Conservation (phyloP, 1,140 invertebrate genomes). For the Brachionus sp. region DNA sequence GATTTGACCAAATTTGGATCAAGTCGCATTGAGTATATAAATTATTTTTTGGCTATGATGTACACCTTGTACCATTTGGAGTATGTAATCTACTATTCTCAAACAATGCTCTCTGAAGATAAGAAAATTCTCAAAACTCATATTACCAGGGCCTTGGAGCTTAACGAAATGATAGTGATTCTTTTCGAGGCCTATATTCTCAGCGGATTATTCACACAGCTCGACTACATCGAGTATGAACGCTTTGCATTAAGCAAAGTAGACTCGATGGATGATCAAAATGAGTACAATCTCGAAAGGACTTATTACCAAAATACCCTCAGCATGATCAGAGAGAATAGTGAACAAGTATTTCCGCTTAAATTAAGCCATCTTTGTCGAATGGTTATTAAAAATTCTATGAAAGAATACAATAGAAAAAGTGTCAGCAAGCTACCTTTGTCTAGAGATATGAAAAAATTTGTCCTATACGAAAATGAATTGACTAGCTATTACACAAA, state of each 20-base stretch:
- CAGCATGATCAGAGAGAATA: background rate
- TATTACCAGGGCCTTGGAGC: background rate
- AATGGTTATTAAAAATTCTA: slow-evolving; percentile 14
- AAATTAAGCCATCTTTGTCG: background rate
- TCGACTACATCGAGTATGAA: background rate
- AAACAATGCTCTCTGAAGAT: background rate
- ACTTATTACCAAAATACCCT: background rate
- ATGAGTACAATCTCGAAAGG: slow-evolving; percentile 2
- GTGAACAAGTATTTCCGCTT: background rate
- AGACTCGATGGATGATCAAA: background rate
- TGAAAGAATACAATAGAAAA: background rate
- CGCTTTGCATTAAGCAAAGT: background rate
- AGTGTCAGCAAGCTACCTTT: background rate
- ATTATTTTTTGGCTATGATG: slow-evolving; percentile 7
- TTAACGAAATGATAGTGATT: background rate
- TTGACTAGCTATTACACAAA: background rate
- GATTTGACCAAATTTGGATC: background rate
- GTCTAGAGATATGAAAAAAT: slow-evolving; percentile 12
- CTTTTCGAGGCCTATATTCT: background rate
- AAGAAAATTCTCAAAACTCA: background rate
- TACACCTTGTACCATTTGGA: slow-evolving; percentile 31
- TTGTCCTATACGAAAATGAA: slow-evolving; percentile 5
- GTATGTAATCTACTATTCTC: slow-evolving; percentile 2
- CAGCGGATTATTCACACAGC: background rate
- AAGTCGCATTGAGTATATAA: background rate